Base-by-base conservation (phyloP, 2,797 vertebrate species). In the Oreochromis grahami region DNA sequence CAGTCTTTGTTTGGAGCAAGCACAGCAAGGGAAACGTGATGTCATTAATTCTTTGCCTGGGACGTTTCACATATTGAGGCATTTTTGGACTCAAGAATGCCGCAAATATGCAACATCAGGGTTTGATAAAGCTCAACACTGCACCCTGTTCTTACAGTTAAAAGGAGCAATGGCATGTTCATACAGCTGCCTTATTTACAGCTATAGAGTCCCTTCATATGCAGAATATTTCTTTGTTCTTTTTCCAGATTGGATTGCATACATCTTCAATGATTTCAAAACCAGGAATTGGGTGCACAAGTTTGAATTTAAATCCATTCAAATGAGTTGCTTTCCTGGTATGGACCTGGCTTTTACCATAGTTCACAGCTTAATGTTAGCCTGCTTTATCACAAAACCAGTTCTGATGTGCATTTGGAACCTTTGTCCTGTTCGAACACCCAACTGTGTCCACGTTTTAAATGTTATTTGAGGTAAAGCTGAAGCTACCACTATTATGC, bases 101-200 rank as follows among this genome's bases (percentile, higher is more conserved):
- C 24, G 52, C 90, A 92, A 94, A 93, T 90, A 84, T 87, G 86
- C 58, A 83, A 82, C 85, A 88, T 82, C 55, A 17, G 76, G 76
- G 45, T 89, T 87, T 82, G 84, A 84, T 87, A 55, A 52, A 80
- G 68, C 45, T 84, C 32, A 78, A 78, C 13, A 45, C 51, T 8
- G 70, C 53, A 50, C 78, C 82, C 70, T 65, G 60, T 84, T 63
- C 79, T 43, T 53, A 41, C 24, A 32, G 76, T 15, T 82, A 17
- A 72, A 83, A 87, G 84, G n/a, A 77, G 65, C 7, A 26, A 55
- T 52, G 43, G 51, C 83, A 81, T 24, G 36, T 78, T 88, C 74
- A 41, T 77, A 36, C 29, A 41, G 48, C 45, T 34, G 50, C 10
- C 9, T 26, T 38, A 34, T 50, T 21, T 8, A 14, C 9, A 24